Evolutionary conservation across 2,113 vertebrate genomes (phyloP).

Genomic region (Sylvilagus bachmani): DNA sequence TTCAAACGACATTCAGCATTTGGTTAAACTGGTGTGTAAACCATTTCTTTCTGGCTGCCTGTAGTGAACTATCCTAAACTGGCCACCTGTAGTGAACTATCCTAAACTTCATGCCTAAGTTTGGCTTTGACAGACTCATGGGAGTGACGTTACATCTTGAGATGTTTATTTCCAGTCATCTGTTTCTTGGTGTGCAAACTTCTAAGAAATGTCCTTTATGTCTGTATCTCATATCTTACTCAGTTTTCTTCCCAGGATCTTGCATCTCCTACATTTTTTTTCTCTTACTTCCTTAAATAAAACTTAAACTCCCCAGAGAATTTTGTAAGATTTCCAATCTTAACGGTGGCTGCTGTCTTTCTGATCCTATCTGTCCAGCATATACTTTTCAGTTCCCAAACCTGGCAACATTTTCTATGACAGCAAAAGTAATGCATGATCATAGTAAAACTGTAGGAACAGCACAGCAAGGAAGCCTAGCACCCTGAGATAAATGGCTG

Average conservation of each 20-base stretch:
- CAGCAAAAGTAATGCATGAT: not conserved
- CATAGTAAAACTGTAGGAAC: not conserved
- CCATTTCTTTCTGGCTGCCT: not conserved
- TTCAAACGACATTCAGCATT: constrained; percentile 15
- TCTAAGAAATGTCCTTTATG: not conserved
- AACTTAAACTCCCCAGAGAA: not conserved
- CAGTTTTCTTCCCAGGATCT: not conserved
- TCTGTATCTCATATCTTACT: not conserved
- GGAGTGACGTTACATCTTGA: not conserved
- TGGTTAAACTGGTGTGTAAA: not conserved
- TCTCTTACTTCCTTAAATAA: not conserved
- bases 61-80: not conserved
- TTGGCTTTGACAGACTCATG: not conserved
- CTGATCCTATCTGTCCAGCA: not conserved
- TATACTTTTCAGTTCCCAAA: not conserved
- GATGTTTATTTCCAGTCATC: not conserved
- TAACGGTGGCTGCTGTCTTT: not conserved
- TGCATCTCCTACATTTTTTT: not conserved
- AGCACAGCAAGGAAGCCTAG: not conserved
- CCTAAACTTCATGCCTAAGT: not conserved
- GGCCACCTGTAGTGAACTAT: not conserved
- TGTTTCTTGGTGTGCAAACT: not conserved
- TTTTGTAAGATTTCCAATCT: not conserved
- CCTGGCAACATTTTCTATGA: not conserved
- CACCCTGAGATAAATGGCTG: constrained; percentile 51